phyloP scores from a whole-genome alignment of 37 sponge, comb jelly and placozoan genomes.

The Bolinopsis microptera region DNA sequence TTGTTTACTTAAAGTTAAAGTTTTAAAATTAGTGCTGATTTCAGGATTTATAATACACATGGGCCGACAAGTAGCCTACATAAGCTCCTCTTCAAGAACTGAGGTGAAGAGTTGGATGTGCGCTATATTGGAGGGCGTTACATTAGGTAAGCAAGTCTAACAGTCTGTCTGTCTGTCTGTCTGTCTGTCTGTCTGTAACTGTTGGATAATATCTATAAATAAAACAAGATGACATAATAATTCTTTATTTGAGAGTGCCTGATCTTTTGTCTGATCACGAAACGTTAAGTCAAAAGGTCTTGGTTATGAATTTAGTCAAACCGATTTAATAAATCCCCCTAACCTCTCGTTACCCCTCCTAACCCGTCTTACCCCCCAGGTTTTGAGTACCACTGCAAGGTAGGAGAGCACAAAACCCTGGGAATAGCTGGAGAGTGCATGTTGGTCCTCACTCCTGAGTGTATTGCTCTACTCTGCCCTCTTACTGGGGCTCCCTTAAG shows the following conservation, averaged over 20 bases:
- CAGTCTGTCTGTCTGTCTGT: not conserved
- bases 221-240: not conserved
- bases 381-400: constrained; percentile 54
- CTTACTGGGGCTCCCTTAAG: constrained; percentile 58
- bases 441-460: constrained; percentile 49
- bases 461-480: constrained; percentile 42
- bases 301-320: no score
- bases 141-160: constrained; percentile 1
- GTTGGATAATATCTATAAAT: not conserved
- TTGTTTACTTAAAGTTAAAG: not conserved
- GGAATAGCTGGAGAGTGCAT: constrained; percentile 51
- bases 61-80: constrained; percentile 53
- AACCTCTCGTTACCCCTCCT: no score
- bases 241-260: not conserved
- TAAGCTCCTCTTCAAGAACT: not conserved
- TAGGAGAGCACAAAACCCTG: constrained; percentile 23
- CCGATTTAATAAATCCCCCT: no score
- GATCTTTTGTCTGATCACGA: no score
- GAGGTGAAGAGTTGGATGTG: constrained; percentile 61
- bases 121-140: constrained; percentile 36
- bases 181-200: not conserved
- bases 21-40: not conserved
- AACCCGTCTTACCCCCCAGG: no score
- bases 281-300: no score
- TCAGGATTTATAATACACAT: constrained; percentile 58